Conservation (phyloP, 2,113 vertebrate genomes). For the Psilopsiagon aurifrons region DNA sequence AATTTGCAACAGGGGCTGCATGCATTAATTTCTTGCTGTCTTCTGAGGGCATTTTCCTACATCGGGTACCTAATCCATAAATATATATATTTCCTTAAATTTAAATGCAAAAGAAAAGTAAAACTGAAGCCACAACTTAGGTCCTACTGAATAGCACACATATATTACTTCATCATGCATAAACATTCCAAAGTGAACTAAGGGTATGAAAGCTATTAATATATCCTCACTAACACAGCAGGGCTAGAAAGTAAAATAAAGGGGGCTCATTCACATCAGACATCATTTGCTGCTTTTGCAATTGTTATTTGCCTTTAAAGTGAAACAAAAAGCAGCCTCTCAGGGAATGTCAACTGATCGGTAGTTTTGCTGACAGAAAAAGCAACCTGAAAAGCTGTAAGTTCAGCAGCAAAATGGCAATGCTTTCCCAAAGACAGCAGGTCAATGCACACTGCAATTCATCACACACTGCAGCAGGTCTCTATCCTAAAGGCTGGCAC, state of each 20-base stretch:
- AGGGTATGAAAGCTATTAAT: neutral
- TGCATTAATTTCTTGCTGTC: neutral
- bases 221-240: neutral
- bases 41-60: neutral
- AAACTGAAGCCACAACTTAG: neutral
- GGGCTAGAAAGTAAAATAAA: neutral
- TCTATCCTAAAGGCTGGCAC: neutral
- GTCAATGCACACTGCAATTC: neutral
- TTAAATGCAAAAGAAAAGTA: neutral
- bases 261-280: neutral
- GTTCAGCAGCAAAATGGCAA: neutral
- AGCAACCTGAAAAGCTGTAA: neutral
- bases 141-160: neutral
- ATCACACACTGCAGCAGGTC: neutral
- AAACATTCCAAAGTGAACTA: neutral
- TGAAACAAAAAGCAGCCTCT: neutral
- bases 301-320: neutral
- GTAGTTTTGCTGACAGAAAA: neutral
- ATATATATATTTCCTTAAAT: neutral
- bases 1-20: neutral
- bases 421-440: neutral
- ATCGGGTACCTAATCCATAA: neutral
- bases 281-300: neutral
- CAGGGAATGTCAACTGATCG: rapidly evolving
- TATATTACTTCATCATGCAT: neutral